Conservation (phyloP, 2,113 vertebrate species). For the Regulus satrapa region DNA sequence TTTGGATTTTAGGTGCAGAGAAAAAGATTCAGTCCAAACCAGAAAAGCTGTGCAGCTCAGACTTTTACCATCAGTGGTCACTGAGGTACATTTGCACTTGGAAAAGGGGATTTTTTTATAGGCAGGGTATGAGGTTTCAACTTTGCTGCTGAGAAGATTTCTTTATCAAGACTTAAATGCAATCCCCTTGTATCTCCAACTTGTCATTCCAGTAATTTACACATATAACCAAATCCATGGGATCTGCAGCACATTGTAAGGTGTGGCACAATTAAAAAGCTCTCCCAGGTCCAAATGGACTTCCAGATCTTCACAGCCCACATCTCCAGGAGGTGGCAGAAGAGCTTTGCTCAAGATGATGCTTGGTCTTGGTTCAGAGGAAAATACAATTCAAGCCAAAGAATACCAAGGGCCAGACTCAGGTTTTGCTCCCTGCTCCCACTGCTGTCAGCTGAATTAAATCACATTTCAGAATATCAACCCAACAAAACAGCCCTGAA, state of each 20-base stretch:
- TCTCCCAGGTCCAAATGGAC: background rate
- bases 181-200: background rate
- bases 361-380: background rate
- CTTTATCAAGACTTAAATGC: background rate
- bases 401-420: background rate
- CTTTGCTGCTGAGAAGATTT: background rate
- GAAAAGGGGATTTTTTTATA: background rate
- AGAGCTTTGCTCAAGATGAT: conserved; percentile 21
- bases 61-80: background rate
- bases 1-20: background rate
- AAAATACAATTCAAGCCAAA: background rate
- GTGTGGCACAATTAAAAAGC: background rate
- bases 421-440: background rate
- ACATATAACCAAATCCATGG: background rate
- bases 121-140: background rate
- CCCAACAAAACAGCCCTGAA: background rate
- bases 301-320: background rate
- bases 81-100: background rate
- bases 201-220: background rate
- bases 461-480: background rate
- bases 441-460: background rate
- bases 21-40: background rate
- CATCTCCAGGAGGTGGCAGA: conserved; percentile 47
- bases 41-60: background rate
- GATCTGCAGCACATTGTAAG: background rate